Conservation (phyloP, 2,113 vertebrate genomes). For the Phyllostomus discolor region DNA sequence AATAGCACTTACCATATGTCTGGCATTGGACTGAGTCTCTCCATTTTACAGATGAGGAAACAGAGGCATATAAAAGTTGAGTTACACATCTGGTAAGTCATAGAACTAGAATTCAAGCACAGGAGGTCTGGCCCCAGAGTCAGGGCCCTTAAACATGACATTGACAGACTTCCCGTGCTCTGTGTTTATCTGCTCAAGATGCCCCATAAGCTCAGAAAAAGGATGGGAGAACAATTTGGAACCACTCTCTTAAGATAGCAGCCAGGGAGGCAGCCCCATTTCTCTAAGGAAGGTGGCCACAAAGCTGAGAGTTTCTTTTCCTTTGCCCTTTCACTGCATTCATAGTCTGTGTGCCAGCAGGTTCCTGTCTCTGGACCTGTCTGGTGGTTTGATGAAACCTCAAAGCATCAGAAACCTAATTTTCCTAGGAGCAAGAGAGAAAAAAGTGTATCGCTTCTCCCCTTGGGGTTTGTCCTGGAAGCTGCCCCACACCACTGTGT, state of each 20-base stretch:
- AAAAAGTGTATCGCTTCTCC: not conserved
- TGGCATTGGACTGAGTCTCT: not conserved
- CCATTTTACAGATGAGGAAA: conserved; percentile 19
- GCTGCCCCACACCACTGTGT: not conserved
- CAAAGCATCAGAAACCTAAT: not conserved
- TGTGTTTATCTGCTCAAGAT: not conserved
- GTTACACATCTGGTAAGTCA: not conserved
- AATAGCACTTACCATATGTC: not conserved
- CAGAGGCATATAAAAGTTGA: not conserved
- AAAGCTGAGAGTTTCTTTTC: not conserved
- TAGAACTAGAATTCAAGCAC: not conserved
- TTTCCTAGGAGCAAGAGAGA: not conserved
- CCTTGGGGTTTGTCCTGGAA: not conserved
- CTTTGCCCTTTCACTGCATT: not conserved
- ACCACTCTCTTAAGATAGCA: not conserved
- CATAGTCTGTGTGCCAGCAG: not conserved
- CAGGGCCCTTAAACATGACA: not conserved
- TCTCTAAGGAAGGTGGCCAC: not conserved
- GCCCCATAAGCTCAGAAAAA: not conserved
- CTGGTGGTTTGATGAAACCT: not conserved
- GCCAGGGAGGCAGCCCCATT: not conserved
- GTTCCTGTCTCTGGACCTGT: not conserved
- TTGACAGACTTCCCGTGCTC: not conserved
- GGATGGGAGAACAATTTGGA: not conserved
- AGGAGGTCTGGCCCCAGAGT: not conserved